Percentiles rank a stretch among this genome's conserved stretches.
Evolutionary conservation across 2,797 vertebrate species (phyloP).

Genomic region (Bucorvus abyssinicus): DNA sequence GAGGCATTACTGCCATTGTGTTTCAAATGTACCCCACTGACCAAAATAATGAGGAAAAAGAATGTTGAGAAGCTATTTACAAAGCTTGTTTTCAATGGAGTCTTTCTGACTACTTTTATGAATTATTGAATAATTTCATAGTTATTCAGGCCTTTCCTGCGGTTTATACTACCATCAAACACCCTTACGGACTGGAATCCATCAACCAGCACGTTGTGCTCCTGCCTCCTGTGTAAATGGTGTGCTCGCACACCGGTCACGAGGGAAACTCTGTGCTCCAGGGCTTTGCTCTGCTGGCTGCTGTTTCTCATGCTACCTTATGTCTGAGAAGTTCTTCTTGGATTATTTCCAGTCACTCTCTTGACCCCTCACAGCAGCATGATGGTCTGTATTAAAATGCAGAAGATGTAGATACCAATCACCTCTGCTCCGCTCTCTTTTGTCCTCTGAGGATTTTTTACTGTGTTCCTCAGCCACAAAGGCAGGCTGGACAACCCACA

Average conservation of each 20-base stretch:
- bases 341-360: background rate
- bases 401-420: background rate
- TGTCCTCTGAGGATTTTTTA: background rate
- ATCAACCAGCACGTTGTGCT: background rate
- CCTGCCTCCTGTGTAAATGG: background rate
- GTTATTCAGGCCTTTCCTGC: conserved; percentile 66
- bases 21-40: background rate
- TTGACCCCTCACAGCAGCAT: background rate
- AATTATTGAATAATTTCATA: conserved; percentile 71
- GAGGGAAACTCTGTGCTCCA: background rate
- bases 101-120: conserved; percentile 56
- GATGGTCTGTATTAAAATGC: background rate
- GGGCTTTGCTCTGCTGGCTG: background rate
- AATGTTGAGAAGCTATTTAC: background rate
- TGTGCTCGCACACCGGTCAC: background rate
- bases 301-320: background rate
- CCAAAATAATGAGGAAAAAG: background rate
- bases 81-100: conserved; percentile 9
- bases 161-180: background rate
- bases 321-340: background rate
- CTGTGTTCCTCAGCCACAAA: background rate
- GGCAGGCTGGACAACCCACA: background rate
- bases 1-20: background rate
- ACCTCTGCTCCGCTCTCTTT: background rate
- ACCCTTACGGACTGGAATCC: background rate